Percentiles rank a stretch among this genome's conserved stretches.
Evolutionary conservation across 2,888 invertebrate species (phyloP).

Genomic region (Chalcosyrphus nemorum): DNA sequence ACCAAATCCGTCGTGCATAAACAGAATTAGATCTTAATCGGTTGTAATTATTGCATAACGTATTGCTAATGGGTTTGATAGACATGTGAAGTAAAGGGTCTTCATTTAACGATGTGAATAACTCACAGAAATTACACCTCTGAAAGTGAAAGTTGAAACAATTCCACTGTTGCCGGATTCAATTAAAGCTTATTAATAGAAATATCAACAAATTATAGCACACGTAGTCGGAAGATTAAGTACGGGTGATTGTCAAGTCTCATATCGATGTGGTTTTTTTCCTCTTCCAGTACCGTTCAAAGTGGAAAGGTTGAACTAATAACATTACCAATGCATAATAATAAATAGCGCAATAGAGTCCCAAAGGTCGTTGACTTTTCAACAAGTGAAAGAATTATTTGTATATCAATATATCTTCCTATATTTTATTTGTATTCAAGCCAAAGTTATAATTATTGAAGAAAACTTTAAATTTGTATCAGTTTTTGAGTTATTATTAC

Average conservation of each 20-base stretch:
- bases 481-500: too few relatives aligned
- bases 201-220: not conserved
- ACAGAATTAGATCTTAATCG: not conserved
- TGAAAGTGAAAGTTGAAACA: not conserved
- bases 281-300: too few relatives aligned
- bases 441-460: too few relatives aligned
- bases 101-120: not conserved
- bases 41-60: not conserved
- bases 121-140: not conserved
- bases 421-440: too few relatives aligned
- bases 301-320: too few relatives aligned
- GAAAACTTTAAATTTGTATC: too few relatives aligned
- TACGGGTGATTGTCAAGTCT: not conserved
- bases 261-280: too few relatives aligned
- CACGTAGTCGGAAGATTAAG: not conserved
- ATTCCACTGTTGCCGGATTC: not conserved
- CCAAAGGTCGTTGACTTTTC: too few relatives aligned
- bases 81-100: not conserved
- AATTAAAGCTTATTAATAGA: not conserved
- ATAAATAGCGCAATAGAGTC: too few relatives aligned
- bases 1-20: not conserved
- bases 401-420: too few relatives aligned
- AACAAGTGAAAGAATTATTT: too few relatives aligned
- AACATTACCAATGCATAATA: too few relatives aligned
- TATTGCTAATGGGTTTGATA: not conserved